A percentile compares a stretch with the other conserved stretches of the same genome.
Evolutionary conservation across 1,140 invertebrate species (phyloP).

Genomic region (Orius laevigatus): DNA sequence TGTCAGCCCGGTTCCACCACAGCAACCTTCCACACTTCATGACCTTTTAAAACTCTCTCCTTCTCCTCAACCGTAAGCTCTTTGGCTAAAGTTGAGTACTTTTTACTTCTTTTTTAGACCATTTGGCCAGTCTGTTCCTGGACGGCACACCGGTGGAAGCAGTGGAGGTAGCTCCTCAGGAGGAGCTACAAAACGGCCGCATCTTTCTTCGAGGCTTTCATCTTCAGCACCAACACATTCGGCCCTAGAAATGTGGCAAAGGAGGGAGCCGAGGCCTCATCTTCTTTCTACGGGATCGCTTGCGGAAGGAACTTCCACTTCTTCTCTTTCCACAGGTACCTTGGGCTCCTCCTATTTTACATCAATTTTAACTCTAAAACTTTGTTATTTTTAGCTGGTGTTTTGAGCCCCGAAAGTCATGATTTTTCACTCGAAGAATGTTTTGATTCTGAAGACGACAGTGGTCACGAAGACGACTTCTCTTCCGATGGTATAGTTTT

Average conservation of each 20-base stretch:
- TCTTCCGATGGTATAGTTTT: conserved; percentile 47
- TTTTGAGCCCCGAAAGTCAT: conserved; percentile 62
- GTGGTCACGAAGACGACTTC: conserved; percentile 71
- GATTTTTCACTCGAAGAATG: conserved; percentile 70
- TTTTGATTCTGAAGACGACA: conserved; percentile 60
- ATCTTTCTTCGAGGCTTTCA: conserved; percentile 43
- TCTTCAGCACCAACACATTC: conserved; percentile 70
- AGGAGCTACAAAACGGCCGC: not conserved
- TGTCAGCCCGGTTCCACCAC: conserved; percentile 31
- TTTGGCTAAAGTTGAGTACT: not conserved
- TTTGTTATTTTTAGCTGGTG: conserved; percentile 33
- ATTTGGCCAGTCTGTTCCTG: conserved; percentile 40
- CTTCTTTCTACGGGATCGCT: conserved; percentile 71
- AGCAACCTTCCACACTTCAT: conserved; percentile 32
- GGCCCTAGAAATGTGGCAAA: conserved; percentile 66
- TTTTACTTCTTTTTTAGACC: conserved; percentile 14
- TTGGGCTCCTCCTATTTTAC: too few species aligned
- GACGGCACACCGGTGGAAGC: conserved; percentile 19
- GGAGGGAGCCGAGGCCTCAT: conserved; percentile 68
- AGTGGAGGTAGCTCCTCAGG: conserved; percentile 20
- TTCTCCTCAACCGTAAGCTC: conserved; percentile 32
- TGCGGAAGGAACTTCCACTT: conserved; percentile 69
- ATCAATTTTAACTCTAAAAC: too few species aligned
- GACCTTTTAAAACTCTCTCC: conserved; percentile 43
- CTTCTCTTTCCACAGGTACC: conserved; percentile 51